Percentiles rank a stretch among this genome's conserved stretches.
These are phyloP conservation scores for Nasonia giraulti DNA, from an alignment of 1,140 invertebrate species.

Conservation along the genomic window DNA sequence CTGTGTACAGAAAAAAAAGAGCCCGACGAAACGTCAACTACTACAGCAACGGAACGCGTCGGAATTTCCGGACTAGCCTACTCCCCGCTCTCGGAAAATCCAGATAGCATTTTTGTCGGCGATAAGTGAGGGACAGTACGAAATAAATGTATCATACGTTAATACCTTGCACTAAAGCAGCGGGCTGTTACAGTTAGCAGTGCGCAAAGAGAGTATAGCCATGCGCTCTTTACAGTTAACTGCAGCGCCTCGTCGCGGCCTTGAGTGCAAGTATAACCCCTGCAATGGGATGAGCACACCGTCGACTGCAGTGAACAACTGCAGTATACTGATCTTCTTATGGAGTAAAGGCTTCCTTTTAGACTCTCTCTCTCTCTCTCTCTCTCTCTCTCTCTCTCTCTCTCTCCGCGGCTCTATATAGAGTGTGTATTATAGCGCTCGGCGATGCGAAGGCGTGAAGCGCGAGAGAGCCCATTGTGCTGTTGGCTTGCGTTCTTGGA, in stretches of 20 bases:
- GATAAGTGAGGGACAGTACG: no score
- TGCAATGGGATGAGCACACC: not conserved
- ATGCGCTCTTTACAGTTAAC: conserved; percentile 2
- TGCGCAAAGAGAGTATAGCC: not conserved
- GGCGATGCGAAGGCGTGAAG: not conserved
- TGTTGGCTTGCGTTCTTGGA: not conserved
- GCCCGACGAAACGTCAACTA: not conserved
- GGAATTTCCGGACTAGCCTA: not conserved
- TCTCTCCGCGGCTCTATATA: no score
- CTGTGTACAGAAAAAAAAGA: not conserved
- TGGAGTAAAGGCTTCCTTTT: not conserved
- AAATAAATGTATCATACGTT: not conserved
- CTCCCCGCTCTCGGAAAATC: not conserved
- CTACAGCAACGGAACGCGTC: not conserved
- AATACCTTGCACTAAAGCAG: not conserved
- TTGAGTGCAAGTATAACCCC: not conserved
- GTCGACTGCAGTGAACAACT: no score
- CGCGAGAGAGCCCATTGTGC: not conserved
- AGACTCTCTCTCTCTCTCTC: no score
- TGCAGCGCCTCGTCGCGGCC: conserved; percentile 1
- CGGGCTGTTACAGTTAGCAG: conserved; percentile 3
- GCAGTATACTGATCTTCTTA: not conserved
- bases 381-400: no score
- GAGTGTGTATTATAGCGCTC: no score
- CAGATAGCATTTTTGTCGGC: no score